Base-by-base conservation (phyloP, 2,797 vertebrate species). In the Phalloptychus januarius region DNA sequence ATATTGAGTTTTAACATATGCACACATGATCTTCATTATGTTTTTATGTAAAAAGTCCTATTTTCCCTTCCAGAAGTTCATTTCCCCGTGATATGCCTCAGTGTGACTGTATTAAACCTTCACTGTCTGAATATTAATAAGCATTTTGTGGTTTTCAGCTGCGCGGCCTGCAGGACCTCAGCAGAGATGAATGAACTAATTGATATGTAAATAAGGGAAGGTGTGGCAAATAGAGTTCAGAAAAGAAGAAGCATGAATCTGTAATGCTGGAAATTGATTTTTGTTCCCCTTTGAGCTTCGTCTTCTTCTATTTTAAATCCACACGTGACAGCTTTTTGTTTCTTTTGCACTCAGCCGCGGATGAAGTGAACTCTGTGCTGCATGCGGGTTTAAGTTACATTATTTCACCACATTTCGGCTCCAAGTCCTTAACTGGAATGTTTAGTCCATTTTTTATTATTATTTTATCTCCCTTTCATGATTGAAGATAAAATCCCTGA, bases 91-190 rank as follows among this genome's bases (percentile, higher is more conserved):
- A 44, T 79, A 78, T 78, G 67, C 87, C 74, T 83, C 13, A 58
- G 58, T 72, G 75, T 61, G 72, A 79, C 58, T 28, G 28, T 78
- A 74, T 73, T 67, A 85, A 85, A 73, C 52, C 45, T 50, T 40
- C 56, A 76, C 63, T 38, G 71, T 85, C 38, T 89, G 83, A 91
- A 92, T 93, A 90, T 84, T 91, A 92, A 93, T 91, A 88, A 84
- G 52, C 5, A 45, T 78, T 82, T 88, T 90, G 76, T 83, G 85
- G 84, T 87, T 80, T 50, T 70, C 80, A 77, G 78, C 44, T 3
- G 69, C 65, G 74, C 74, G 20, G 74, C 67, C 81, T 74, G 80
- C 84, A 48, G 72, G 73, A 78, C 81, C 76, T 74, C 75, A 38
- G 18, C 70, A 44, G 71, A 88, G 89, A 92, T 91, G 82, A 91